A percentile compares a stretch with the other conserved stretches of the same genome.
These are phyloP conservation scores for Callospermophilus lateralis DNA, from an alignment of 2,113 vertebrate genomes.

Conservation along the genomic window DNA sequence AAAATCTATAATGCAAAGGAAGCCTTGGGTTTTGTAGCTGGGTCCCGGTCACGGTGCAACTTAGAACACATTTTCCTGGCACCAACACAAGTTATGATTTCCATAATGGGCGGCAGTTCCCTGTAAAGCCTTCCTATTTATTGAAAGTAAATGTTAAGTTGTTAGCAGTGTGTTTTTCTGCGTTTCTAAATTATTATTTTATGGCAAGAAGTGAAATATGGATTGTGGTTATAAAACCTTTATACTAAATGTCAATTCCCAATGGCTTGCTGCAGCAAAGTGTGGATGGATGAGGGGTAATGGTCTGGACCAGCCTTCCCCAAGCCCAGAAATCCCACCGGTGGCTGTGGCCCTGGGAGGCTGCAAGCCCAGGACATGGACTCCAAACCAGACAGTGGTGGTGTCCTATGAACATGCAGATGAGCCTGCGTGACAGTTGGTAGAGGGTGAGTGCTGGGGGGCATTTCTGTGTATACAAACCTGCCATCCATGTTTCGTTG, in stretches of 20 bases:
- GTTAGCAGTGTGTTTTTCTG: constrained; percentile 53
- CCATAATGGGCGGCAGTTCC: constrained; percentile 41
- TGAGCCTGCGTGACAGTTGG: background rate
- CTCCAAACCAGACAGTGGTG: accelerated
- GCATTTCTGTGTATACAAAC: background rate
- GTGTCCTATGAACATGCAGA: accelerated
- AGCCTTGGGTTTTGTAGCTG: background rate
- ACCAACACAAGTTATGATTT: constrained; percentile 61
- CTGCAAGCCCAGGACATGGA: accelerated
- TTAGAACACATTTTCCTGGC: constrained; percentile 57
- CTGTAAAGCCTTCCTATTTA: constrained; percentile 64
- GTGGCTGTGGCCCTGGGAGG: too few relatives aligned
- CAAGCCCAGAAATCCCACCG: background rate
- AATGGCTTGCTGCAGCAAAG: background rate
- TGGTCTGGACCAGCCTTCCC: background rate
- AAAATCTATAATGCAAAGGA: constrained; percentile 32
- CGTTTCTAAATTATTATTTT: constrained; percentile 69
- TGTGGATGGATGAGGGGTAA: accelerated
- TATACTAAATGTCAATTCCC: constrained; percentile 17
- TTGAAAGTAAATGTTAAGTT: constrained; percentile 66
- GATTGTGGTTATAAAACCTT: constrained; percentile 35
- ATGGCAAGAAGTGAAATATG: constrained; percentile 46
- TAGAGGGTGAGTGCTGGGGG: background rate
- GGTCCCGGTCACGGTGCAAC: background rate
- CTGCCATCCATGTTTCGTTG: background rate